These are phyloP conservation scores for Loris lydekkerianus DNA, from an alignment of 2,797 vertebrate species.

Conservation along the genomic window DNA sequence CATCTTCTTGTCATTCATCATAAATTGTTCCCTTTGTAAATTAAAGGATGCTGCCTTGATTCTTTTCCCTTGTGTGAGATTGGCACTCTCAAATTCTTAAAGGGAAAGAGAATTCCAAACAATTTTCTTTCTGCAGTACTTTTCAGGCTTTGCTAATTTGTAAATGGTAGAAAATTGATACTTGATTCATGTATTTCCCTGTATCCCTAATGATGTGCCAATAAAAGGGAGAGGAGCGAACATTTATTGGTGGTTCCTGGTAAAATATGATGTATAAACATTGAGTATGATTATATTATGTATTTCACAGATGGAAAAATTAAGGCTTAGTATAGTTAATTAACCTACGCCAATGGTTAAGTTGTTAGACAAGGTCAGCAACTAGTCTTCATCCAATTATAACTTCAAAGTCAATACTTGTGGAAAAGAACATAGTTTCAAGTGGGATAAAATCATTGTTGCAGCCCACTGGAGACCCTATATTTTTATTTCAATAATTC, in stretches of 20 bases:
- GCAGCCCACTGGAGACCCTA: background rate
- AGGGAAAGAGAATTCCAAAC: background rate
- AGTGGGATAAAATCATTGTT: background rate
- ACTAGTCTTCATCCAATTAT: background rate
- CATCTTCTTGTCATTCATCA: background rate
- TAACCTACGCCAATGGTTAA: background rate
- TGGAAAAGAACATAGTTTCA: conserved; percentile 1
- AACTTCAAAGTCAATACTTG: background rate
- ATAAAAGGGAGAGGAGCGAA: background rate
- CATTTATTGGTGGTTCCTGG: background rate
- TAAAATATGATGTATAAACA: background rate
- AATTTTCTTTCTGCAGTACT: background rate
- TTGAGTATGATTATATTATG: background rate
- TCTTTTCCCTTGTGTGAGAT: background rate
- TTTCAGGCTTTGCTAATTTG: background rate
- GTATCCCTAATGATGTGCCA: background rate
- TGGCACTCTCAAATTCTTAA: background rate
- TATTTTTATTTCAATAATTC: background rate
- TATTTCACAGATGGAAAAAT: background rate
- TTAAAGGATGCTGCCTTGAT: background rate
- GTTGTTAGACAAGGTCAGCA: background rate
- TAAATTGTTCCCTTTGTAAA: background rate
- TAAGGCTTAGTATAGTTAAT: background rate
- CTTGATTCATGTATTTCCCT: background rate
- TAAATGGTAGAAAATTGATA: background rate